Evolutionary conservation across 2,113 vertebrate species (phyloP), one percentile per base, ranked within the genome.

Genomic region (Dunckerocampus dactyliophorus): DNA sequence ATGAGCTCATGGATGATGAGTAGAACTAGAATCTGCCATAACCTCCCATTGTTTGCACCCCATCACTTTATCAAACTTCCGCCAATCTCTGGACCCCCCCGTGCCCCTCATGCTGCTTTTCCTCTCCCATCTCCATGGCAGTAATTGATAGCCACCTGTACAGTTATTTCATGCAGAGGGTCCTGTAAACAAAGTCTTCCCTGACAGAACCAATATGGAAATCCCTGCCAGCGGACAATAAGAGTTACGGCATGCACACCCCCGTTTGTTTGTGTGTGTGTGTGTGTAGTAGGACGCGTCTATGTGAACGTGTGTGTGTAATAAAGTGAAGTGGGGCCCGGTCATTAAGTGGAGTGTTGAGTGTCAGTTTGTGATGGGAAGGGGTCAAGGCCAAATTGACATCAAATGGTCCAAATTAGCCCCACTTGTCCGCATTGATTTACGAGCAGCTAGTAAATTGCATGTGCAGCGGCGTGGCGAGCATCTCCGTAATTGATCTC

Each of bases 341-440:
- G 77, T 85, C 79, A 85, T 85, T 85, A 79, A 81, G 63, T 55
- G 69, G 0, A 53, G 43, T 59, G 56, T 42, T 3, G 46, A 17
- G 53, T 70, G 57, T 74, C 71, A 62, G 62, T 67, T 16, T 49
- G 75, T 68, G 77, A 74, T 57, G 73, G 71, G 67, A 74, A 62
- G 76, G 77, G 86, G 84, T 88, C 87, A 88, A 81, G 81, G 85
- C 86, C 89, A 90, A 90, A 90, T 88, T 82, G 88, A 87, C 85
- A 87, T 87, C 75, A 88, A 87, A 88, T 87, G 86, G 84, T 86
- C 81, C 85, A 89, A 90, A 90, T 90, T 89, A 90, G 88, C 85
- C 82, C 82, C 85, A 81, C 87, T 88, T 86, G 82, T 85, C 80
- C 77, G 69, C 76, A 82, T 88, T 92, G 88, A 89, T 92, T 90